Percentiles rank a stretch among this genome's conserved stretches.
phyloP scores from a whole-genome alignment of 2,888 invertebrate species.

The Calameuta filiformis region DNA sequence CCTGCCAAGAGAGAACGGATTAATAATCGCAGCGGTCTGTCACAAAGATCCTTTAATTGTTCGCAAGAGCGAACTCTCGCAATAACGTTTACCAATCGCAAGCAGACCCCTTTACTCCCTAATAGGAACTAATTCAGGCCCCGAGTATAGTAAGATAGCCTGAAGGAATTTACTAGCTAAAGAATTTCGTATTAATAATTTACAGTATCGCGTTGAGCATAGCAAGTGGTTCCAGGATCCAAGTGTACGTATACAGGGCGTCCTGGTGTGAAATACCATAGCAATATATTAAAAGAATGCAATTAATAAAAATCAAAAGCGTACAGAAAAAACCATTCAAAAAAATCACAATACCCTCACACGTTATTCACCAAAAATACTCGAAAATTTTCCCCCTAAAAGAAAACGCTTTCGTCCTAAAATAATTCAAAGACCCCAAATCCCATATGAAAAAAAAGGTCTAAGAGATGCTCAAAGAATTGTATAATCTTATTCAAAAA shows the following conservation, averaged over 20 bases:
- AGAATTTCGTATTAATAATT: conserved; percentile 48
- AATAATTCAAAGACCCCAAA: not conserved
- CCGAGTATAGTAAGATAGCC: conserved; percentile 27
- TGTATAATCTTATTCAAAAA: not conserved
- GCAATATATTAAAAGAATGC: not conserved
- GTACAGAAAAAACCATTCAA: not conserved
- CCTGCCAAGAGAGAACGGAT: not conserved
- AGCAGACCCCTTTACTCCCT: conserved; percentile 11
- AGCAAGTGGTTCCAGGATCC: conserved; percentile 11
- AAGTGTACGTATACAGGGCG: conserved; percentile 10
- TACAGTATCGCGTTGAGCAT: conserved; percentile 35
- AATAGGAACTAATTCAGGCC: conserved; percentile 44
- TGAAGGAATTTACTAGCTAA: conserved; percentile 38
- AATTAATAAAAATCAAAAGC: not conserved
- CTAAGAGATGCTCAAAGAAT: not conserved
- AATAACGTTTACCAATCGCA: not conserved
- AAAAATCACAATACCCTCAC: not conserved
- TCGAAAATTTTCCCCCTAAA: not conserved
- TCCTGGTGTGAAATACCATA: not conserved
- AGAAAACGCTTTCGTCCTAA: not conserved
- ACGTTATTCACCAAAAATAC: not conserved
- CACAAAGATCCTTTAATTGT: not conserved
- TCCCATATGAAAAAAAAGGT: not conserved
- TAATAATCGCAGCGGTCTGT: not conserved
- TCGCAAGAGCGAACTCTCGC: not conserved